phyloP scores from a whole-genome alignment of 2,888 invertebrate genomes.

The Epistrophe eligans region DNA sequence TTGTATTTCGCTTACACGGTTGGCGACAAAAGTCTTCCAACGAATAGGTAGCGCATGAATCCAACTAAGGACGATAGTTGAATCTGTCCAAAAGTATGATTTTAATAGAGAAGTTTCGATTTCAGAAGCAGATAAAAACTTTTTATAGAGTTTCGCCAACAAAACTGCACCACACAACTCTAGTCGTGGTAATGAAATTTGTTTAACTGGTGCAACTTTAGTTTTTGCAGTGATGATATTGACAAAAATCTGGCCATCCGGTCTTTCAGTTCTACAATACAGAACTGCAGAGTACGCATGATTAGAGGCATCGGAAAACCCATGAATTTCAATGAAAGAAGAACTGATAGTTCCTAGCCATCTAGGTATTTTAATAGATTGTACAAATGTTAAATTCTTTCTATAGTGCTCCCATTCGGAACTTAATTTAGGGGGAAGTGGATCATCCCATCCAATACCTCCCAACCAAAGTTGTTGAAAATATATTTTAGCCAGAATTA shows the following conservation, averaged over 20 bases:
- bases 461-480: no score
- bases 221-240: no score
- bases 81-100: conserved; percentile 42
- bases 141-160: conserved; percentile 12
- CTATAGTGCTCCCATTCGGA: background rate
- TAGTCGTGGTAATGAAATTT: conserved; percentile 50
- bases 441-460: no score
- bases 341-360: background rate
- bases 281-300: background rate
- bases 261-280: background rate
- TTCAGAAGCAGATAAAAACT: background rate
- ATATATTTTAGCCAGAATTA: no score
- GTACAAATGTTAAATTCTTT: background rate
- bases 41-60: conserved; percentile 60
- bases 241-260: no score
- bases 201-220: no score
- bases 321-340: background rate
- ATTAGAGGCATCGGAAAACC: background rate
- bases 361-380: background rate
- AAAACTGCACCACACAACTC: conserved; percentile 72
- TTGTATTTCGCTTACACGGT: no score
- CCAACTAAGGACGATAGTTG: conserved; percentile 46
- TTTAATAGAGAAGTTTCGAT: background rate
- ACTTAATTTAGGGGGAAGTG: no score
- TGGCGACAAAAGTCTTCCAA: conserved; percentile 19